These are phyloP conservation scores for Triplophysa tibetana DNA, from an alignment of 2,113 vertebrate species.

Conservation along the genomic window DNA sequence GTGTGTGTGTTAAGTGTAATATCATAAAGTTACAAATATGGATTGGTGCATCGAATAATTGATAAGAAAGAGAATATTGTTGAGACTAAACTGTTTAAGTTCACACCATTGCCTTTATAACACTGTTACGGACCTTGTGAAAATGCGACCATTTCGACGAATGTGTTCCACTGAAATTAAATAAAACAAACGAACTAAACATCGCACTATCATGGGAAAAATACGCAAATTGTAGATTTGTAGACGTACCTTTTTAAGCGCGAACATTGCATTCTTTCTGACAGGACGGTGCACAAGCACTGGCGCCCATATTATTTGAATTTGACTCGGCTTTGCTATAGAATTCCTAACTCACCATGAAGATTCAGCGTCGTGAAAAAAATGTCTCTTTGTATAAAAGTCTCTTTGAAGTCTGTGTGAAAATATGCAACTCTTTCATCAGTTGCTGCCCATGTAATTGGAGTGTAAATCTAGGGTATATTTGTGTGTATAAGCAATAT, in stretches of 20 bases:
- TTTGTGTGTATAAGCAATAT: slow-evolving; percentile 44
- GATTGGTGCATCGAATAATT: neutral
- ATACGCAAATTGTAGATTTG: slow-evolving; percentile 64
- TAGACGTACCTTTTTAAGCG: slow-evolving; percentile 66
- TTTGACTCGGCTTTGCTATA: slow-evolving; percentile 98
- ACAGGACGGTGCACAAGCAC: slow-evolving; percentile 83
- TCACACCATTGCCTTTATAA: neutral
- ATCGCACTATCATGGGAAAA: neutral
- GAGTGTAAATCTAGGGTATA: slow-evolving; percentile 80
- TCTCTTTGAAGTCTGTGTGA: slow-evolving; percentile 95
- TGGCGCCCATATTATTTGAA: slow-evolving; percentile 93
- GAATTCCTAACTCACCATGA: slow-evolving; percentile 99
- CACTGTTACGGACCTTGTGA: no score
- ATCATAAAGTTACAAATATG: no score
- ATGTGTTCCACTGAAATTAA: slow-evolving; percentile 1
- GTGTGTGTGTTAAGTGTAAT: no score
- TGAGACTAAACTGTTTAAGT: neutral
- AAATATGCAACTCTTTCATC: slow-evolving; percentile 89
- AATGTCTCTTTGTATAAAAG: slow-evolving; percentile 91
- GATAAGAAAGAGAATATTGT: neutral
- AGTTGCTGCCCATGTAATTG: slow-evolving; percentile 85
- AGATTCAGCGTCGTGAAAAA: slow-evolving; percentile 97
- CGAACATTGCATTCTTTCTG: slow-evolving; percentile 98
- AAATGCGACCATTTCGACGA: neutral
- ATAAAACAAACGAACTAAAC: slow-evolving; percentile 50